Conservation (phyloP, 2,888 invertebrate species). For the Leucoptera coffeella region DNA sequence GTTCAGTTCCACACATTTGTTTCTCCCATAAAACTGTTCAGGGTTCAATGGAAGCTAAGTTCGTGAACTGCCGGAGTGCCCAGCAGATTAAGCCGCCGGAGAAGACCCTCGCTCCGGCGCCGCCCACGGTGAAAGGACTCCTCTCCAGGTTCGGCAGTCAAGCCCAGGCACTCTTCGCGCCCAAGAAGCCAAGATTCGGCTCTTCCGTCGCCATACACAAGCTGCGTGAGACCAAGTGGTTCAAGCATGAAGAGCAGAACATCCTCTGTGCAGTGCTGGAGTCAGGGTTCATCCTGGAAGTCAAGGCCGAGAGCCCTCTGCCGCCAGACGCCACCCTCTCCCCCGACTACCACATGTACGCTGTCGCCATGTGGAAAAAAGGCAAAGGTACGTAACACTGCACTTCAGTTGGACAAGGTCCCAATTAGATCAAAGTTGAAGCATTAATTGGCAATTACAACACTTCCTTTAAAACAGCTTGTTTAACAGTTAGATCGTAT, state of each 20-base stretch:
- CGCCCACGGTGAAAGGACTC: slow-evolving; percentile 44
- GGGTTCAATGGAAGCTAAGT: slow-evolving; percentile 55
- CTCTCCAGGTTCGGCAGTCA: slow-evolving; percentile 50
- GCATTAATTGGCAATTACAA: too few species aligned
- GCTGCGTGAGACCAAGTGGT: slow-evolving; percentile 69
- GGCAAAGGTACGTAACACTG: slow-evolving; percentile 59
- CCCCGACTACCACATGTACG: slow-evolving; percentile 57
- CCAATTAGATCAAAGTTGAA: too few species aligned
- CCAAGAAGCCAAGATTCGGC: slow-evolving; percentile 49
- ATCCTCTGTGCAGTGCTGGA: slow-evolving; percentile 67
- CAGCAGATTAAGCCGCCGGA: slow-evolving; percentile 52
- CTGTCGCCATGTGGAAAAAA: slow-evolving; percentile 64
- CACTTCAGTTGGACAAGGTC: too few species aligned
- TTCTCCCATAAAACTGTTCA: slow-evolving; percentile 18
- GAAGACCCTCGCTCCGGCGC: slow-evolving; percentile 38
- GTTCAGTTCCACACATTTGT: not conserved
- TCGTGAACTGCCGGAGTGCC: slow-evolving; percentile 52
- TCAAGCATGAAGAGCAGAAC: slow-evolving; percentile 62
- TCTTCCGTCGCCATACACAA: slow-evolving; percentile 67
- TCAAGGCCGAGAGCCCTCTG: slow-evolving; percentile 43
- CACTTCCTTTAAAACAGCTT: too few species aligned
- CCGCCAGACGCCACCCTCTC: slow-evolving; percentile 36
- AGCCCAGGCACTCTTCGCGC: slow-evolving; percentile 47
- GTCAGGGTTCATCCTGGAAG: slow-evolving; percentile 66
- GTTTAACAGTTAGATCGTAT: too few species aligned